Evolutionary conservation across 2,113 vertebrate genomes (phyloP), one percentile per base, ranked within the genome.

Genomic region (Dipodomys ordii): DNA sequence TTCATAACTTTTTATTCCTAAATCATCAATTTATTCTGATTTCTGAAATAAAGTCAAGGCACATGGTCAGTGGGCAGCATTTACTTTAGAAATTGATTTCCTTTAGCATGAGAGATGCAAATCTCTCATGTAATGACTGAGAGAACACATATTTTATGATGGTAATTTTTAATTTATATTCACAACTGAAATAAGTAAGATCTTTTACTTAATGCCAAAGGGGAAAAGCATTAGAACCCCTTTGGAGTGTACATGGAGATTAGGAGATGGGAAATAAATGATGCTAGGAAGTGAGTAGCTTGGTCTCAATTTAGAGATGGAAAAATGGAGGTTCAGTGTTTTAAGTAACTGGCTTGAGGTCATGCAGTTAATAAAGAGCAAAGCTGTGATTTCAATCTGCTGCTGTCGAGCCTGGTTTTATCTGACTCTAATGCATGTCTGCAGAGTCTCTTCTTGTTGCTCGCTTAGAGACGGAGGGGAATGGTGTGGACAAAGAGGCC

Each of bases 1-100:
- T 78, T 65, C 65, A 28, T 62, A 92, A 27, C 4, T 69, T 83
- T 94, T 62, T 49, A 62, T 78, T 53, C 16, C 27, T 93, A 77
- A 88, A 2, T 32, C 10, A 39, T 88, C n/a, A 67, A 65, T 80
- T 69, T 76, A 78, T 35, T 72, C 44, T 25, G 64, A 81, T 93
- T 93, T 96, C 80, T 82, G 32, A 65, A 77, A 13, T 71, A 44
- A 90, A 83, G 78, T 83, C 19, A 84, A 87, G 27, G 23, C 16
- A 87, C 7, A 46, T 53, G 11, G 68, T 82, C 30, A 32, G 20
- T 60, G 77, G 46, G n/a, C 25, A 74, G 22, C 30, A 82, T 72
- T 74, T 92, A 62, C 60, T 87, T 73, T 81, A 74, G 83, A 39
- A 88, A 78, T 11, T 39, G 68, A 85, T 82, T 94, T 69, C 87